phyloP scores from a whole-genome alignment of 30 jellyfish, hydroid and myxozoan species.

The Turritopsis rubra region DNA sequence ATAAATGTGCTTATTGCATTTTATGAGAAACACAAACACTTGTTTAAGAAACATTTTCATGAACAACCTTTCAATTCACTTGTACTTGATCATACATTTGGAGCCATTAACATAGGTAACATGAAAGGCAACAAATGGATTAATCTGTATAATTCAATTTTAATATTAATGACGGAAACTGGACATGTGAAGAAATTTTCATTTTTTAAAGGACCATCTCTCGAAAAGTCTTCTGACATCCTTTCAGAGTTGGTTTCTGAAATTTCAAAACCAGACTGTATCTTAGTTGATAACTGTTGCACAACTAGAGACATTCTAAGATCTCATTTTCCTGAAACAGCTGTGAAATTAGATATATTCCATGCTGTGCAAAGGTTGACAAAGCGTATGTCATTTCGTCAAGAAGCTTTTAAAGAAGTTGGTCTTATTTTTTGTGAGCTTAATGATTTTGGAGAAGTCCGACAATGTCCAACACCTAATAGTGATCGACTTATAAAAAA shows the following conservation, averaged over 20 bases:
- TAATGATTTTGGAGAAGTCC: neutral
- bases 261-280: neutral
- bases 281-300: neutral
- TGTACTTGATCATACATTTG: neutral
- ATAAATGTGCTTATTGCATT: neutral
- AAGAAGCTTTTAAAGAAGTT: neutral
- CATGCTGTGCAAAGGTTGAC: conserved; percentile 1
- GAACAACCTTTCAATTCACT: neutral
- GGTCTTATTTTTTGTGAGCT: neutral
- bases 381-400: neutral
- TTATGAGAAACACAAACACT: neutral
- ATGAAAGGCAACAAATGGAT: neutral
- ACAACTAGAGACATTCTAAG: neutral
- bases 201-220: neutral
- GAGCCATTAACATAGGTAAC: neutral
- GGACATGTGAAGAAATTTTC: neutral
- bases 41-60: neutral
- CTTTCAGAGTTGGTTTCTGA: neutral
- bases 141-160: neutral
- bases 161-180: neutral
- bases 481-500: neutral
- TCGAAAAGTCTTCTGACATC: neutral
- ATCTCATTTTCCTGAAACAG: neutral
- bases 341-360: conserved; percentile 1
- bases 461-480: neutral